Conservation (phyloP, 2,113 vertebrate genomes). For the Pangasianodon gigas region DNA sequence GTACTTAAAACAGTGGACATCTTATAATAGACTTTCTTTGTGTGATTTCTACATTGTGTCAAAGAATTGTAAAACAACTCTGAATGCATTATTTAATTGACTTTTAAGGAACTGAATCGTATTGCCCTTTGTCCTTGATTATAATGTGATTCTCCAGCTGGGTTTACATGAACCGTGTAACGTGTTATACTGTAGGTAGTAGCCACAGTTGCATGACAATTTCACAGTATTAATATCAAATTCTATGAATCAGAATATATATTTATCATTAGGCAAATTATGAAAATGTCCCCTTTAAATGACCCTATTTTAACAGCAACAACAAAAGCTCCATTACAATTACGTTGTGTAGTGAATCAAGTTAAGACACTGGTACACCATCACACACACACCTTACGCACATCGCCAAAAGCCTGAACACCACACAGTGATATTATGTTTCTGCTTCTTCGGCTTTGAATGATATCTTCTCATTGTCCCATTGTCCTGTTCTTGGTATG, state of each 20-base stretch:
- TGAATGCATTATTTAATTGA: neutral
- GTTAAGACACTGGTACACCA: neutral
- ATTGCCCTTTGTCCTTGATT: neutral
- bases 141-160: neutral
- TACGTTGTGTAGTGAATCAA: neutral
- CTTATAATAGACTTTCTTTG: neutral
- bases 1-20: conserved; percentile 14
- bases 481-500: conserved; percentile 19
- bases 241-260: neutral
- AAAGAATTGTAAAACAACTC: neutral
- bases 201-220: neutral
- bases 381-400: neutral
- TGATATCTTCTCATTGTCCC: conserved; percentile 5
- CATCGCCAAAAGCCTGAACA: neutral
- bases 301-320: neutral
- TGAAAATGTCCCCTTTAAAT: neutral
- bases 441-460: conserved; percentile 27
- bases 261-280: neutral
- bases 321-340: neutral
- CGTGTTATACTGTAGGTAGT: conserved; percentile 3
- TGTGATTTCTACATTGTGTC: conserved; percentile 16
- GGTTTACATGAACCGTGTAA: neutral
- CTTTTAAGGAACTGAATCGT: neutral
- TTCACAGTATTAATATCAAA: conserved; percentile 28
- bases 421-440: conserved; percentile 1